Percentiles rank a stretch among this genome's conserved stretches.
phyloP scores from a whole-genome alignment of 2,797 vertebrate species.

The Yasuhikotakia modesta region DNA sequence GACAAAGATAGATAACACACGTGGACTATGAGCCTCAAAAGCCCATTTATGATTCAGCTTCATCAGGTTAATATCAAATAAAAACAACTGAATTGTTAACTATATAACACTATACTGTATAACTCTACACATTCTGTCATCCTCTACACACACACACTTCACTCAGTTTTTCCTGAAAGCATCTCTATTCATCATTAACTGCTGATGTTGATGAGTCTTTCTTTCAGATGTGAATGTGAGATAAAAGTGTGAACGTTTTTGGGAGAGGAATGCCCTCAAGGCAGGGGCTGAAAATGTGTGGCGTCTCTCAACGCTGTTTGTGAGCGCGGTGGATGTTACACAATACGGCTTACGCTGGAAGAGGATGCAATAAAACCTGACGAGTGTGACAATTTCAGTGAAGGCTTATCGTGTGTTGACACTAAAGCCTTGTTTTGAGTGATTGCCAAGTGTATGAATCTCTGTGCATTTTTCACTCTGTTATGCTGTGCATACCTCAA shows the following conservation, averaged over 20 bases:
- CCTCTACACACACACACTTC: neutral
- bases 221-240: conserved; percentile 21
- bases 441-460: conserved; percentile 43
- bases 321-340: neutral
- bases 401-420: conserved; percentile 18
- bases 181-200: conserved; percentile 17
- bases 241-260: conserved; percentile 34
- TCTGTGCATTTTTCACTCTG: neutral
- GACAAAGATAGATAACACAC: too few relatives aligned
- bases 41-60: too few relatives aligned
- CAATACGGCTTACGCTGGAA: conserved; percentile 29
- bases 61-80: too few relatives aligned
- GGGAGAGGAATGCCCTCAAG: conserved; percentile 17
- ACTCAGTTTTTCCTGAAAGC: conserved; percentile 10
- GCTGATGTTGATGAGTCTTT: conserved; percentile 25
- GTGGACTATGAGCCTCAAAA: too few relatives aligned
- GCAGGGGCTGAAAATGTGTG: conserved; percentile 19
- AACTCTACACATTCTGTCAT: neutral
- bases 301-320: conserved; percentile 33
- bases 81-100: too few relatives aligned
- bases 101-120: too few relatives aligned
- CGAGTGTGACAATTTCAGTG: conserved; percentile 19
- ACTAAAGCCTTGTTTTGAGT: conserved; percentile 12
- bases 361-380: conserved; percentile 18
- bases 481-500: neutral